Evolutionary conservation across 2,113 vertebrate genomes (phyloP), one percentile per base, ranked within the genome.

Genomic region (Platycercus adscitus): DNA sequence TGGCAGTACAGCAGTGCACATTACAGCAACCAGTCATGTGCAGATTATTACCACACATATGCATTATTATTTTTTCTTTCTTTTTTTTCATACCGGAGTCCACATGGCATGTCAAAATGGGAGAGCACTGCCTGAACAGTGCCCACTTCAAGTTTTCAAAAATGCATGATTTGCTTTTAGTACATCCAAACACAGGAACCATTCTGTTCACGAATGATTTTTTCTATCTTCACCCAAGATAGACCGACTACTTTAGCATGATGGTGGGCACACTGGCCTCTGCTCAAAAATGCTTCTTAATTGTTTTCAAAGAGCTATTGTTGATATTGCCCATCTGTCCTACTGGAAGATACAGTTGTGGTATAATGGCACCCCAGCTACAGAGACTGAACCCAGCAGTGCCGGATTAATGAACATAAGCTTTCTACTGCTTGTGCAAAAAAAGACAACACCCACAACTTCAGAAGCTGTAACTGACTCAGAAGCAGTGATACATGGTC

Each of bases 11-110:
- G 96, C 94, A 91, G 93, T 81, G 89, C 91, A 81, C 93, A 94
- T 97, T 96, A 96, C 95, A 96, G 96, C 92, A 92, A 84, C 93
- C 93, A 96, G 53, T 97, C 97, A 97, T 96, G 95, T 97, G 97
- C 97, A 96, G 95, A 97, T 97, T 96, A 96, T 96, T 96, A 64
- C 95, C 92, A 95, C 89, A 91, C 89, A 95, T 95, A 96, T 92
- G 93, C 89, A 93, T 89, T 91, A 75, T 71, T 94, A 61, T 89
- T 95, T 79, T n/a, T 39, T 47, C 33, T 41, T 25, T 11, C 8
- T 39, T 55, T 65, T 84, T 84, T 87, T 7, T 39, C 39, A 53
- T 50, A 78, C 41, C 13, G 1, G 39, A 71, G 35, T 89, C 91
- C 91, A 91, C 92, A 95, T 86, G 94, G 39, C 5, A 2, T 83